Evolutionary conservation across 1,140 invertebrate genomes (phyloP), one percentile per base, ranked within the genome.

Genomic region (Aphelenchoides avenae): DNA sequence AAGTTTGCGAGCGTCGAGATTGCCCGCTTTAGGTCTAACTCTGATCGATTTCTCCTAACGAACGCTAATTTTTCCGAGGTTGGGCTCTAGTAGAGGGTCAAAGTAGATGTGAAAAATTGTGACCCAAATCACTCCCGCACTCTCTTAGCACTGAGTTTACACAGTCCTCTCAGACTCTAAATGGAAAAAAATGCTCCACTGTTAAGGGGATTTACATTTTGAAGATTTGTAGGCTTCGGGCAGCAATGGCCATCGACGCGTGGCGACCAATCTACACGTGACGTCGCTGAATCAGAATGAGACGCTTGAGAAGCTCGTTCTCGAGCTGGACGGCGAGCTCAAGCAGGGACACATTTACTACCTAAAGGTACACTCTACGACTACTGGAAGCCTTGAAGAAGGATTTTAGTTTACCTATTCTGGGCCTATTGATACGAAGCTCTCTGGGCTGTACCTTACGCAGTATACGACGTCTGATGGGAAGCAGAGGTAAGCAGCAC

Each of bases 361-460:
- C 20, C 49, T 68, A 37, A 37, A 46, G 22, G 68, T 67, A 11
- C 6, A 18, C 26, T 11, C 34, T 26, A 4, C 13, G 22, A 33
- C n/a, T 46, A 24, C 40, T 24, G 15, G 26, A n/a, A 46, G n/a
- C 3, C n/a, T 46, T 61, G 31, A 64, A 42, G n/a, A 55, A 24
- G 24, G 53, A 20, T 34, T 37, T 39, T n/a, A 71, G 62, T 52
- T 68, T 26, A 52, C 37, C 3, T 68, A 68, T 52, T 57, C 63
- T 15, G 66, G 66, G 15, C 57, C 57, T 5, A 68, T 68, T 11
- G 46, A 41, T 20, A 42, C 30, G 18, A 57, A 67, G 41, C 49
- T 68, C 11, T 71, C 66, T 9, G 66, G 66, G n/a, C 57, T 68
- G 5, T 68, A 68, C 31, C 18, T 71, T 29, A 68, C 67, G 13